Conservation (phyloP, 64 coral and sea anemone genomes). For the Anthopleura sola region DNA sequence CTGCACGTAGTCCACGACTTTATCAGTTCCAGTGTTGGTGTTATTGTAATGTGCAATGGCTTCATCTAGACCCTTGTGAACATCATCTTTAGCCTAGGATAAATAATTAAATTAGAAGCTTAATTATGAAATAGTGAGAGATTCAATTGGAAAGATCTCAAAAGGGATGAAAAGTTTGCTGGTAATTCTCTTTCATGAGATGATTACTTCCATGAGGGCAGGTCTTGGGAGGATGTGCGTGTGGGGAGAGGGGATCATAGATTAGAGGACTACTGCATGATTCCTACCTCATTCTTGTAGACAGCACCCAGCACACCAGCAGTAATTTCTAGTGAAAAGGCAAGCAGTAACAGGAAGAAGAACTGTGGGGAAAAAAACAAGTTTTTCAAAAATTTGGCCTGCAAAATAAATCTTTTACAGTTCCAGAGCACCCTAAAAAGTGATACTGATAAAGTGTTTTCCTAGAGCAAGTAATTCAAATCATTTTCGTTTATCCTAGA, state of each 20-base stretch:
- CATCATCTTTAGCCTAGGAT: slow-evolving; percentile 14
- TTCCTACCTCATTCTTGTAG: slow-evolving; percentile 47
- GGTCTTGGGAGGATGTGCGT: too few relatives aligned
- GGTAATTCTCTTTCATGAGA: too few relatives aligned
- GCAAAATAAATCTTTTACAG: too few relatives aligned
- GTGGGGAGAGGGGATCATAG: not conserved
- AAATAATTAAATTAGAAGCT: not conserved
- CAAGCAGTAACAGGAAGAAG: slow-evolving; percentile 39
- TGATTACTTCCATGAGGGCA: too few relatives aligned
- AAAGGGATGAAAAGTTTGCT: too few relatives aligned
- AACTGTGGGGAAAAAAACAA: slow-evolving; percentile 9
- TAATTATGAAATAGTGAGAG: not conserved
- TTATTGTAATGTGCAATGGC: slow-evolving; percentile 35
- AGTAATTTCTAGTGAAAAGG: slow-evolving; percentile 46
- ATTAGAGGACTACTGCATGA: too few relatives aligned
- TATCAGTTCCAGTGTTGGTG: slow-evolving; percentile 15
- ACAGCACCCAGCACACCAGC: slow-evolving; percentile 46
- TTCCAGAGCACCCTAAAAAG: too few relatives aligned
- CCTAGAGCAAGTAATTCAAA: too few relatives aligned
- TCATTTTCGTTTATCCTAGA: too few relatives aligned
- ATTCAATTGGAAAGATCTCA: too few relatives aligned
- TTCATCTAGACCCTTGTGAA: slow-evolving; percentile 29
- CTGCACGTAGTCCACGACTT: slow-evolving; percentile 43
- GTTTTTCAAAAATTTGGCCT: not conserved
- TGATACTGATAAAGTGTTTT: too few relatives aligned